Conservation (phyloP, 2,888 invertebrate species). For the Nematopogon swammerdamellus region DNA sequence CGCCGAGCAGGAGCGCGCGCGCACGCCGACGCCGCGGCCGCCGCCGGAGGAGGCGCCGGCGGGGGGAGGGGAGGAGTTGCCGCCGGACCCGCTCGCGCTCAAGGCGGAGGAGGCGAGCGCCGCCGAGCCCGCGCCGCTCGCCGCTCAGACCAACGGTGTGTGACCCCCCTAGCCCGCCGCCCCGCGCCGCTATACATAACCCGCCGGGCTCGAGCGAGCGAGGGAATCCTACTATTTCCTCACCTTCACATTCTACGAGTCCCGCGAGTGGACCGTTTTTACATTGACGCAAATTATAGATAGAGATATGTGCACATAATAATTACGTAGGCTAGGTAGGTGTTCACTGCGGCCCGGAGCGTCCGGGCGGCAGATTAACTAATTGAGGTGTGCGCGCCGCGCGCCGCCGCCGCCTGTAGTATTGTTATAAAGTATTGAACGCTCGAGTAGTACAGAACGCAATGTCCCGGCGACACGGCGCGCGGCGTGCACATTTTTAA, state of each 20-base stretch:
- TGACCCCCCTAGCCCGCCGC: background rate
- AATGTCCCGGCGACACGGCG: background rate
- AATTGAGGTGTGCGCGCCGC: background rate
- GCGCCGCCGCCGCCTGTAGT: background rate
- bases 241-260: background rate
- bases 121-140: slow-evolving; percentile 18
- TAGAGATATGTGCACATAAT: background rate
- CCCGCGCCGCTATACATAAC: background rate
- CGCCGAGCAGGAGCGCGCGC: slow-evolving; percentile 7
- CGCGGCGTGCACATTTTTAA: background rate
- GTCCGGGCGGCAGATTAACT: background rate
- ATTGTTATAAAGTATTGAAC: background rate
- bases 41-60: slow-evolving; percentile 9
- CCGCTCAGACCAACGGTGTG: background rate
- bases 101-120: slow-evolving; percentile 6
- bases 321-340: background rate
- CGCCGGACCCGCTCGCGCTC: slow-evolving; percentile 10
- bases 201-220: background rate
- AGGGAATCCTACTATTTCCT: background rate
- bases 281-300: background rate
- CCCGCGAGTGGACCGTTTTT: background rate
- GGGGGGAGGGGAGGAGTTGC: slow-evolving; percentile 1
- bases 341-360: background rate
- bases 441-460: too few relatives aligned
- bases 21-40: slow-evolving; percentile 8